Percentiles rank a stretch among this genome's conserved stretches.
Conservation (phyloP, 2,888 invertebrate genomes). For the Linhomoeus sp. region DNA sequence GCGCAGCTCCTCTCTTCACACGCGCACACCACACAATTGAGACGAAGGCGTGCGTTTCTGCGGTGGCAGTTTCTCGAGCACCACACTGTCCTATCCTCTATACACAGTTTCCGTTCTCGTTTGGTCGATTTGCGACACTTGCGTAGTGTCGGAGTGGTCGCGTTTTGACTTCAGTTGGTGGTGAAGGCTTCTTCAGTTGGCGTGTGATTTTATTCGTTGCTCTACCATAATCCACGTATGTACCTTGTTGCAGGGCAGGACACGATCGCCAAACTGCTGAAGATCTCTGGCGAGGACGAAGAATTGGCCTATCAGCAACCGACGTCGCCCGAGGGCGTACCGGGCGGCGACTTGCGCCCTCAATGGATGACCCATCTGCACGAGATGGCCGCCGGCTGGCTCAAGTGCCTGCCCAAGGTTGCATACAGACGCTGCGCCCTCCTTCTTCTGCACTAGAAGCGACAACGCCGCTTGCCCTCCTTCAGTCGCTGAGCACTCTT, state of each 20-base stretch:
- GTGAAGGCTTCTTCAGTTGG: too few relatives aligned
- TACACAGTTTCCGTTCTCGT: too few relatives aligned
- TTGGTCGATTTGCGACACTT: too few relatives aligned
- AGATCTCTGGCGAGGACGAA: slow-evolving; percentile 69
- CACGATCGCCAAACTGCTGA: slow-evolving; percentile 74
- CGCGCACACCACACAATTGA: too few relatives aligned
- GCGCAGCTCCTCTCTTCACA: too few relatives aligned
- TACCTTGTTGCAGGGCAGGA: slow-evolving; percentile 64
- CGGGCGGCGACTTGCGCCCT: slow-evolving; percentile 72
- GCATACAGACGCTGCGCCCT: not conserved
- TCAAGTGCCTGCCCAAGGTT: slow-evolving; percentile 56
- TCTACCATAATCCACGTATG: too few relatives aligned
- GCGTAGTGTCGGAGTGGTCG: too few relatives aligned
- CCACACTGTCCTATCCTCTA: too few relatives aligned
- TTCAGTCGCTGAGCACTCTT: slow-evolving; percentile 40
- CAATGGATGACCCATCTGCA: slow-evolving; percentile 94
- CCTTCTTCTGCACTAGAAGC: not conserved
- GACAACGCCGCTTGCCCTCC: not conserved
- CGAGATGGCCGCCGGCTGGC: slow-evolving; percentile 75
- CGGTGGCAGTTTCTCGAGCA: too few relatives aligned
- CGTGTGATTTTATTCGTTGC: too few relatives aligned
- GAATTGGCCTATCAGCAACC: slow-evolving; percentile 32
- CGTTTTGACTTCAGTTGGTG: too few relatives aligned
- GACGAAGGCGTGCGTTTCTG: too few relatives aligned
- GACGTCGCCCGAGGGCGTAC: slow-evolving; percentile 21